Base-by-base conservation (phyloP, 2,797 vertebrate genomes). In the Oreochromis mossambicus region DNA sequence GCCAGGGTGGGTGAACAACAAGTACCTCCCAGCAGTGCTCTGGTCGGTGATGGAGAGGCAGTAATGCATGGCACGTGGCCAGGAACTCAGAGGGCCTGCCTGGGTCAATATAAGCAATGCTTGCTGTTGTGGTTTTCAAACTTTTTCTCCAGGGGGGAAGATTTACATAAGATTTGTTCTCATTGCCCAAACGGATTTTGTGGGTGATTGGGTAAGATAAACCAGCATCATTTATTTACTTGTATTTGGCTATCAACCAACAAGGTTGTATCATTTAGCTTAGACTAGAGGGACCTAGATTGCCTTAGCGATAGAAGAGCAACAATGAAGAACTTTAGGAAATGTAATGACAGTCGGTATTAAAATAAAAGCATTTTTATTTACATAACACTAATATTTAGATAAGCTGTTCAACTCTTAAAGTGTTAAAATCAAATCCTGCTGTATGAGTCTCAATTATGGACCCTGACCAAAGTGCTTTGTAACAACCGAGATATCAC, bases 1-100 rank as follows among this genome's bases (percentile, higher is more conserved):
- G 89, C 92, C 86, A 86, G 94, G 92, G 87, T 91, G 89, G 89
- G 85, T 93, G 92, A 94, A 94, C 94, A 95, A 92, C 94, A 91
- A 94, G 91, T 86, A 92, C 85, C 89, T 94, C 92, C 92, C 91
- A 86, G 90, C 87, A 91, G 94, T 63, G 86, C 85, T 91, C 89
- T 87, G 88, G 78, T 89, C 48, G 24, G 89, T 91, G 92, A 93
- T 90, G 93, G 91, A 90, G 90, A 89, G 86, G 88, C 89, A 85
- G 88, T 91, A 91, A 92, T 90, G 87, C 81, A 36, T 93, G 93
- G 93, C 91, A 85, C 85, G 89, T 92, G 93, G 90, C 93, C 91
- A 94, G 85, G 24, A 88, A 84, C 89, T 87, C 75, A 1, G 46
- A 91, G 82, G 82, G 81, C 63, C 89, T 66, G 83, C 82, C 68